Conservation (phyloP, 2,113 vertebrate genomes). For the Boleophthalmus pectinirostris region DNA sequence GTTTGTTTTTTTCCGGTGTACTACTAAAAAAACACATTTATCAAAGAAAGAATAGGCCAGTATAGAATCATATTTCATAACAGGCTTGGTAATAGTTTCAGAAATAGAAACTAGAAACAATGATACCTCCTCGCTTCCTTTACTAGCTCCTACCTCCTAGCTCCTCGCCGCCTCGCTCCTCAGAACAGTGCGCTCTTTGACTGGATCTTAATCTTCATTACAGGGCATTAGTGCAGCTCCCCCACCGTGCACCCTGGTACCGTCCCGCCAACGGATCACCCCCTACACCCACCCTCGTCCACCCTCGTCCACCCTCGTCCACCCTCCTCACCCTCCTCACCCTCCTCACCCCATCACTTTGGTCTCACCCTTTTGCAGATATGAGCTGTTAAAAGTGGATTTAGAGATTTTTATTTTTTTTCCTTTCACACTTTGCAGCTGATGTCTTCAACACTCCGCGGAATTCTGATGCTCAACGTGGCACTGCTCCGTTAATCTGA, state of each 20-base stretch:
- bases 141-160: constrained; percentile 33
- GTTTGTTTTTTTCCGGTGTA: too few species aligned
- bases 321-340: neutral
- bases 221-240: constrained; percentile 88
- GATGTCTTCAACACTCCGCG: too few species aligned
- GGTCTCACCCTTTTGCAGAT: constrained; percentile 63
- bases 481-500: too few species aligned
- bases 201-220: constrained; percentile 99
- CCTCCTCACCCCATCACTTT: constrained; percentile 59
- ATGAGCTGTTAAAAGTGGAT: too few species aligned
- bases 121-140: constrained; percentile 59
- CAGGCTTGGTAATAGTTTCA: too few species aligned
- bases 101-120: too few species aligned
- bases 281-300: constrained; percentile 46
- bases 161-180: constrained; percentile 56
- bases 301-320: neutral
- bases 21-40: too few species aligned
- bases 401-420: too few species aligned
- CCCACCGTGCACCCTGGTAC: constrained; percentile 83
- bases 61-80: too few species aligned
- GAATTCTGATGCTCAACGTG: too few species aligned
- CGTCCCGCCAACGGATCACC: constrained; percentile 69
- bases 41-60: too few species aligned
- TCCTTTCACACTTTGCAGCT: too few species aligned
- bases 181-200: constrained; percentile 86